Evolutionary conservation across 2,888 invertebrate species (phyloP).

Genomic region (Synanthedon myopaeformis): DNA sequence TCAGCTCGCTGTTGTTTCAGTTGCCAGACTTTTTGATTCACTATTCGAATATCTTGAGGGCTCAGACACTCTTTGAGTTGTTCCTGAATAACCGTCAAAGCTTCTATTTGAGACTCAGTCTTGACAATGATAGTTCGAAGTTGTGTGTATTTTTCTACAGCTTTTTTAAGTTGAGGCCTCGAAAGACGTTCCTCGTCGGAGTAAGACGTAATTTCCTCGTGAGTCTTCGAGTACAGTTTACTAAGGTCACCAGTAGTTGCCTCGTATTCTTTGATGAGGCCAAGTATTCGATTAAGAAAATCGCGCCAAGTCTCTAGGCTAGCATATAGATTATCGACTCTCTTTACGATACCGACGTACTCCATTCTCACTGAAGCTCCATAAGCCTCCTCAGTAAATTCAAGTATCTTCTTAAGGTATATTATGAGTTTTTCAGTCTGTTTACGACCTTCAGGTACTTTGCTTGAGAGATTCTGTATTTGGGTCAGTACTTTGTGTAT

Average conservation of each 20-base stretch:
- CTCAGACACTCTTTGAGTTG: constrained; percentile 87
- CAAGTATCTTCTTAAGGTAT: constrained; percentile 75
- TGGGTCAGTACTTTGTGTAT: constrained; percentile 77
- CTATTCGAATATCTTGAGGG: constrained; percentile 83
- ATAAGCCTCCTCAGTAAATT: constrained; percentile 81
- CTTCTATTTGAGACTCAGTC: constrained; percentile 75
- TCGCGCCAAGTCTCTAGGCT: constrained; percentile 85
- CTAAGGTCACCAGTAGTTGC: constrained; percentile 72
- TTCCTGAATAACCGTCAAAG: constrained; percentile 80
- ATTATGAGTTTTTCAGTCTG: constrained; percentile 73
- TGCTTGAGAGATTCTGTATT: constrained; percentile 76
- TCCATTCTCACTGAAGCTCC: constrained; percentile 86
- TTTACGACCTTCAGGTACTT: constrained; percentile 76
- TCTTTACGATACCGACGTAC: constrained; percentile 79
- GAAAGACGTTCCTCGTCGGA: constrained; percentile 70
- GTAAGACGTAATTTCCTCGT: constrained; percentile 70
- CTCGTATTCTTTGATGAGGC: constrained; percentile 74
- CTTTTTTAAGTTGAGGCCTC: constrained; percentile 72
- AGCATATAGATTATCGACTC: constrained; percentile 83
- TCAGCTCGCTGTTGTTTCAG: constrained; percentile 85
- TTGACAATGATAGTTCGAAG: constrained; percentile 70
- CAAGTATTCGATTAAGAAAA: constrained; percentile 77
- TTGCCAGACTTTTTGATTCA: constrained; percentile 83
- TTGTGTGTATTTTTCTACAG: constrained; percentile 73
- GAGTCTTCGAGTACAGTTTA: constrained; percentile 73